Evolutionary conservation across 2,888 invertebrate genomes (phyloP), one percentile per base, ranked within the genome.

Genomic region (Scaeva pyrastri): DNA sequence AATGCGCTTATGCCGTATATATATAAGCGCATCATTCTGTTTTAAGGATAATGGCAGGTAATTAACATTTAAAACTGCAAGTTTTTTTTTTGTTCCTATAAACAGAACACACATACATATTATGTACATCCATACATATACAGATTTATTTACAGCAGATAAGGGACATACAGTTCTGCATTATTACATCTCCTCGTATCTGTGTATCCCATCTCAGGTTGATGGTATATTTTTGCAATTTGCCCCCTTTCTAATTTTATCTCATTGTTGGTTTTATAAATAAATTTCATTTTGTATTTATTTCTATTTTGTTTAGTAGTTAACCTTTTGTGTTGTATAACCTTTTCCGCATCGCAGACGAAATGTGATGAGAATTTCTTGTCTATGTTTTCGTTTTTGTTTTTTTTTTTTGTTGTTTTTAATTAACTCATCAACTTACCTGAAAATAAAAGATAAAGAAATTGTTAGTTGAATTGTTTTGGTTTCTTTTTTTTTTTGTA

Each of bases 361-460:
- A 75, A 64, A 73, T 66, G 55, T 75, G 55, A 75, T 66, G 64
- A 19, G 14, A 41, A 55, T 43, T 60, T 36, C 5, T 26, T 66
- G 16, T 45, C n/a, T 56, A 39, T 55, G 8, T 31, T 31, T 2
- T 31, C 8, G 31, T 5, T 31, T 5, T 31, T 31, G 2, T 31
- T 31, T 5, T 76, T 52, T 48, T 50, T 76, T 52, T 58, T 58
- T 31, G 31, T 76, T 52, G 48, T 50, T 76, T 52, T 58, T 58
- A 80, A 68, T 71, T 48, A 56, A 68, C 41, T 77, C 60, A 73
- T 83, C 12, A 23, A 74, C 79, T 79, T 72, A 84, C 84, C 84
- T 84, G 84, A n/a, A 75, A 84, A 71, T 14, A 78, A 52, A 79
- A 48, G 31, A 45, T n/a, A 45, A 64, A 36, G 66, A 66, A 39